Conservation (phyloP, 2,113 vertebrate genomes). For the Muscicapa adusta region DNA sequence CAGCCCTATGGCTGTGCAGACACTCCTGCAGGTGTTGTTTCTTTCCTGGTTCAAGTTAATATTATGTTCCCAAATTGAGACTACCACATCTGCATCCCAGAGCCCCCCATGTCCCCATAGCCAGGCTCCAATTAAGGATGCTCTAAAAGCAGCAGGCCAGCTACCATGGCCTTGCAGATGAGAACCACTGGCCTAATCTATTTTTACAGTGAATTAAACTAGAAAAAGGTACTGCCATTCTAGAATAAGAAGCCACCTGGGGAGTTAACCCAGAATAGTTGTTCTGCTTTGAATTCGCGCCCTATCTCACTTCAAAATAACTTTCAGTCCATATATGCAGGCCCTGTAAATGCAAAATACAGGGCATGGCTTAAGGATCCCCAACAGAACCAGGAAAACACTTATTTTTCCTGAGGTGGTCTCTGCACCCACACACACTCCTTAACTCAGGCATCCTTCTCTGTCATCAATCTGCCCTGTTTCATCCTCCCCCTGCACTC, state of each 20-base stretch:
- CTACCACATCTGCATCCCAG: not conserved
- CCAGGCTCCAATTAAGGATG: slow-evolving; percentile 17
- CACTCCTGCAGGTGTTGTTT: not conserved
- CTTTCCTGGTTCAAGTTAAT: not conserved
- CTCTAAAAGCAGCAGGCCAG: slow-evolving; percentile 14
- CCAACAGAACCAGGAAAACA: not conserved
- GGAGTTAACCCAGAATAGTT: slow-evolving; percentile 62
- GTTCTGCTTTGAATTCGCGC: slow-evolving; percentile 19
- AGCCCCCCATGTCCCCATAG: not conserved
- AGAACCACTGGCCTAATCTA: slow-evolving; percentile 44
- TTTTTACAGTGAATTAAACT: slow-evolving; percentile 50
- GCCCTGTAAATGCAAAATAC: not conserved
- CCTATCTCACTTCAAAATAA: not conserved
- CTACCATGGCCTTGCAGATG: not conserved
- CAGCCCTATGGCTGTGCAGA: not conserved
- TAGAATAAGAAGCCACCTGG: slow-evolving; percentile 37
- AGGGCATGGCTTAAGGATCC: not conserved
- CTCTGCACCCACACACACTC: not conserved
- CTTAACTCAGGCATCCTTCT: not conserved
- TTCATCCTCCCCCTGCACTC: not conserved
- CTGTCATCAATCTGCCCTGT: not conserved
- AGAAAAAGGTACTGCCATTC: slow-evolving; percentile 6
- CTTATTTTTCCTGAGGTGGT: not conserved
- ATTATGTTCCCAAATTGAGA: not conserved
- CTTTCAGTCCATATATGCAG: not conserved